Conservation (phyloP, 2,113 vertebrate genomes). For the Eudorcas thomsonii region DNA sequence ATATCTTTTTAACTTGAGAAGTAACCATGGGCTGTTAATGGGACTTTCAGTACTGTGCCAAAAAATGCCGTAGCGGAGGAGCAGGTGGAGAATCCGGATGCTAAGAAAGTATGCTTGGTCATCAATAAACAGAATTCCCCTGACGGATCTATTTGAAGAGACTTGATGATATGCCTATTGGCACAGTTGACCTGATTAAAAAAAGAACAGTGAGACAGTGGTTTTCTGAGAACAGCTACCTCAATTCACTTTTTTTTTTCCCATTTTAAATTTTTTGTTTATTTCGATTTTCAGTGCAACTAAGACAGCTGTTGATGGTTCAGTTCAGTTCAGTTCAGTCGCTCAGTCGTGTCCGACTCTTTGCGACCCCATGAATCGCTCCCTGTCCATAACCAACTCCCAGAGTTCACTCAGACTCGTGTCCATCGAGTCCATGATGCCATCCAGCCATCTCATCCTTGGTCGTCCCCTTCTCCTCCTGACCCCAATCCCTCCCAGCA, state of each 20-base stretch:
- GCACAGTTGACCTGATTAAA: background rate
- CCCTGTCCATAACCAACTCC: too few species aligned
- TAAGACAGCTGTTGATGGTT: background rate
- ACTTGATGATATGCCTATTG: accelerated
- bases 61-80: accelerated
- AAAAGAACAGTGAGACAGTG: accelerated
- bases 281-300: background rate
- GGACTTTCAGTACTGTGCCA: background rate
- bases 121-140: too few species aligned
- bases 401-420: too few species aligned
- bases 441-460: too few species aligned
- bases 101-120: too few species aligned
- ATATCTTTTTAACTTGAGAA: background rate
- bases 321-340: too few species aligned
- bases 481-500: too few species aligned
- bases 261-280: too few species aligned
- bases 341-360: too few species aligned
- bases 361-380: too few species aligned
- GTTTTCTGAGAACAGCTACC: background rate
- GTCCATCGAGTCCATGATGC: too few species aligned
- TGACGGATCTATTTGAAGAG: accelerated
- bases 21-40: accelerated
- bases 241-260: background rate
- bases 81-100: background rate
- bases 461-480: too few species aligned